Evolutionary conservation across 2,888 invertebrate genomes (phyloP), one percentile per base, ranked within the genome.

Genomic region (Morpho achilles): DNA sequence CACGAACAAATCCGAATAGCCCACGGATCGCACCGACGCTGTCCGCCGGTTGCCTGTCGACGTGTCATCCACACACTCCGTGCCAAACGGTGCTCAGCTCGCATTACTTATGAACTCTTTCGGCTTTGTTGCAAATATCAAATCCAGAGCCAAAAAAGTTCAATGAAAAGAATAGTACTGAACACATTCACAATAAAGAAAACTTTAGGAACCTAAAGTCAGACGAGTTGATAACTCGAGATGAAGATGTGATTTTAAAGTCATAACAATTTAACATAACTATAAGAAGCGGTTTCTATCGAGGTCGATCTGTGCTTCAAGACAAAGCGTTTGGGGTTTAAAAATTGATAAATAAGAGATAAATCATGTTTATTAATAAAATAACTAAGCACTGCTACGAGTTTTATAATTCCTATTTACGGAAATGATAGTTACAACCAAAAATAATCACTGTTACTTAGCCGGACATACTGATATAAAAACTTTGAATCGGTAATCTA

Each of bases 1-100:
- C 82, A 99, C 98, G 92, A 99, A 99, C 76, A 99, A 94, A 91
- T 99, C 99, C 86, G 98, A 98, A 92, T 99, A 99, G 74, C 99
- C 99, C 66, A 99, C 99, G 61, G 98, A 99, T 73, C 98, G 94
- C 73, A 99, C 99, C 76, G 98, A 98, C 71, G 99, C 99, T 83
- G 99, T 99, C 87, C 99, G 94, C 82, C 99, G 94, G 92, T 99
- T 99, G 80, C 99, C 99, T 97, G 93, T 84, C 85, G 84, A 90
- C 89, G 89, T 90, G 88, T 87, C 89, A 89, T 87, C 87, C 90
- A 89, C 89, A 89, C 87, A 90, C 90, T 89, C 89, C 85, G 79
- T 90, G 90, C 89, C 87, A 86, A 88, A 79, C 75, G 86, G 87
- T 80, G 81, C 68, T 77, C 83, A 81, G 79, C 74, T 76, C 72